Percentiles rank a stretch among this genome's conserved stretches.
Evolutionary conservation across 2,113 vertebrate genomes (phyloP).

Genomic region (Sturnira hondurensis): DNA sequence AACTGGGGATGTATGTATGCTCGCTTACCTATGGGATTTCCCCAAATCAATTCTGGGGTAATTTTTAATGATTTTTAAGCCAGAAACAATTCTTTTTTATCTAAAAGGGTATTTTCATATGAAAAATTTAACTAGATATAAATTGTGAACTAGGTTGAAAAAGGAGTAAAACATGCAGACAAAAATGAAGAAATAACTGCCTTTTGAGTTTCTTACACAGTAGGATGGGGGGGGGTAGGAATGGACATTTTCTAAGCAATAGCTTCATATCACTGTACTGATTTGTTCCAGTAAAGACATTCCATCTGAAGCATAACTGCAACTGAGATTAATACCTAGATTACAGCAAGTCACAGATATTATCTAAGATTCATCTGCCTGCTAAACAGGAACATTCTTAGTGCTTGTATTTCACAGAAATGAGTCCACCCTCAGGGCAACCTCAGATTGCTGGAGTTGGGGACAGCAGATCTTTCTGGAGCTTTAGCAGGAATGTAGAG

Average conservation of each 20-base stretch:
- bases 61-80: neutral
- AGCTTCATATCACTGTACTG: neutral
- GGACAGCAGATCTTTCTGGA: neutral
- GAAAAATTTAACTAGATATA: neutral
- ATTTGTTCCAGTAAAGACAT: neutral
- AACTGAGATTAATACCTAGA: neutral
- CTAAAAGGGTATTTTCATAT: neutral
- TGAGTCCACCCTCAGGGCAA: neutral
- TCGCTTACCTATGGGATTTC: neutral
- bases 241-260: neutral
- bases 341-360: neutral
- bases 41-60: neutral
- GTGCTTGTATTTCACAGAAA: neutral
- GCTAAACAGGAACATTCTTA: neutral
- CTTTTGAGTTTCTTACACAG: neutral
- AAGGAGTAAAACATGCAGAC: neutral
- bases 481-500: neutral
- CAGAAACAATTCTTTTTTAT: neutral
- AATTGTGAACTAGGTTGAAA: neutral
- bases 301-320: neutral
- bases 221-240: accelerated
- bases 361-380: neutral
- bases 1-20: neutral
- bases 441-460: neutral
- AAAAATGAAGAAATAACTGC: neutral